Evolutionary conservation across 2,797 vertebrate species (phyloP).

Genomic region (Muscicapa striata): DNA sequence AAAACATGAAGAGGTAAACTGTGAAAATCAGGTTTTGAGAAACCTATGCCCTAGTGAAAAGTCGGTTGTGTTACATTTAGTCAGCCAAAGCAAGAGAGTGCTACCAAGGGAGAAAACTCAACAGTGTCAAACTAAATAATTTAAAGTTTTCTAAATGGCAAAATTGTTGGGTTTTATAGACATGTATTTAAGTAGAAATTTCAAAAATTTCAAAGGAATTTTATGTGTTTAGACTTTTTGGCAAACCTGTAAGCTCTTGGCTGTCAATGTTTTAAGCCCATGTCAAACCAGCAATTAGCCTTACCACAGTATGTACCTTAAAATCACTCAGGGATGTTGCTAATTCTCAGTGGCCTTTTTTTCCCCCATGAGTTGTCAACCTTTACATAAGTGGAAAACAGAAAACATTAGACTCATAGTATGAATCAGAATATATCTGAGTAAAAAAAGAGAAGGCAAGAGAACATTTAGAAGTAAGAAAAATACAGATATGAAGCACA

Average conservation of each 20-base stretch:
- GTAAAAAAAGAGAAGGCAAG: not conserved
- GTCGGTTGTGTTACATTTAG: not conserved
- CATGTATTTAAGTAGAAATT: not conserved
- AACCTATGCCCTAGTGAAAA: not conserved
- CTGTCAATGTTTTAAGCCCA: not conserved
- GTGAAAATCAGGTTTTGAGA: not conserved
- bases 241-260: not conserved
- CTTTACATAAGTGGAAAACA: not conserved
- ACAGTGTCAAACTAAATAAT: not conserved
- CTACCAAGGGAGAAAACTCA: not conserved
- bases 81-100: not conserved
- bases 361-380: not conserved
- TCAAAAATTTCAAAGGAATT: not conserved
- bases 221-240: not conserved
- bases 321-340: not conserved
- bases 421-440: constrained; percentile 15
- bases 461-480: constrained; percentile 41
- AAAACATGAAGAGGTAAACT: not conserved
- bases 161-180: not conserved
- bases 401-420: not conserved
- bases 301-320: not conserved
- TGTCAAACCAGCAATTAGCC: not conserved
- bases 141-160: not conserved
- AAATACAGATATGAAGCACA: not conserved
- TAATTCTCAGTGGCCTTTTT: not conserved